Conservation (phyloP, 2,888 invertebrate species). For the Trachelus stipa region DNA sequence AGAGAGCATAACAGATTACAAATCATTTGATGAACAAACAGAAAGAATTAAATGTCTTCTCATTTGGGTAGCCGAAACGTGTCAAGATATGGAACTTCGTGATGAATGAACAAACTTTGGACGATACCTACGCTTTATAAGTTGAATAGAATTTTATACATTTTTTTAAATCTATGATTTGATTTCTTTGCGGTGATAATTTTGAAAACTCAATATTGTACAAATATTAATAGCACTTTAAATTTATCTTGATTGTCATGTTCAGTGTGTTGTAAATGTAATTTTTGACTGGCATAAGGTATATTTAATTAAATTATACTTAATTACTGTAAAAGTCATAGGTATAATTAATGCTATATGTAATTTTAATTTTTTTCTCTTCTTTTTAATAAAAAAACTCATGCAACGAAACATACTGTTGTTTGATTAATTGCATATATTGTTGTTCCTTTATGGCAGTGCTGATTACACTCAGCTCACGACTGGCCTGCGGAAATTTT, state of each 20-base stretch:
- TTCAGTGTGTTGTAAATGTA: neutral
- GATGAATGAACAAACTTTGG: slow-evolving; percentile 24
- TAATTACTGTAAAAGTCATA: neutral
- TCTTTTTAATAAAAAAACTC: slow-evolving; percentile 21
- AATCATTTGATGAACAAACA: slow-evolving; percentile 46
- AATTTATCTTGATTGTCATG: neutral
- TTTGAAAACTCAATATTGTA: neutral
- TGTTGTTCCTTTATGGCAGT: neutral
- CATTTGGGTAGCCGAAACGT: slow-evolving; percentile 57
- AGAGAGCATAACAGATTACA: slow-evolving; percentile 49
- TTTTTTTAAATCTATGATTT: neutral
- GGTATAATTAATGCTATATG: neutral
- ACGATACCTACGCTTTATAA: neutral
- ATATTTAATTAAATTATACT: neutral
- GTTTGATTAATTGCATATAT: neutral
- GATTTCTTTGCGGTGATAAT: neutral
- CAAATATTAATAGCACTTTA: neutral
- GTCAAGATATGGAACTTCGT: slow-evolving; percentile 50
- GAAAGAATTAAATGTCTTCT: slow-evolving; percentile 54
- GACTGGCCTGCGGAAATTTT: no score
- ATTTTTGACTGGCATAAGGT: neutral
- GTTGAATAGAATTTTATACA: neutral
- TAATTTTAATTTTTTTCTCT: slow-evolving; percentile 6
- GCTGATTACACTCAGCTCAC: neutral
- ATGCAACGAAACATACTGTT: neutral